phyloP scores from a whole-genome alignment of 1,140 invertebrate species.

The Cylas formicarius region DNA sequence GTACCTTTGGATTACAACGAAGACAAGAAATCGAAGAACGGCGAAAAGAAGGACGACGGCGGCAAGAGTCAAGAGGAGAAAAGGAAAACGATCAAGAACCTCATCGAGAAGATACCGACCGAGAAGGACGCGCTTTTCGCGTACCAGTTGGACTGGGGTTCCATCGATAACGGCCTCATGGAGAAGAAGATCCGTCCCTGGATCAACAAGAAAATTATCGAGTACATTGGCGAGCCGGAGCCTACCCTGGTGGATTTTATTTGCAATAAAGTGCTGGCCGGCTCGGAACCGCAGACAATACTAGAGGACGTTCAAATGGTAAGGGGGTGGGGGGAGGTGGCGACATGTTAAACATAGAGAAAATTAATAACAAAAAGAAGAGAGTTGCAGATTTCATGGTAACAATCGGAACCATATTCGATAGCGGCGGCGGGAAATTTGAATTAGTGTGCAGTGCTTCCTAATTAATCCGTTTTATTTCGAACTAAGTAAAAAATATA shows the following conservation, averaged over 20 bases:
- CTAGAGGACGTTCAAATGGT: conserved; percentile 99
- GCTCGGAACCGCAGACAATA: conserved; percentile 86
- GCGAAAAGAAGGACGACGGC: conserved; percentile 59
- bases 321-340: conserved; percentile 37
- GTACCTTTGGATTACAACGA: conserved; percentile 74
- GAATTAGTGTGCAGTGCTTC: background rate
- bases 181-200: conserved; percentile 95
- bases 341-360: too few relatives aligned
- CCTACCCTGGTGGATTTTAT: conserved; percentile 98
- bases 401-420: too few relatives aligned
- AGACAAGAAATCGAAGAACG: conserved; percentile 54
- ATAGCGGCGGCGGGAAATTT: too few relatives aligned
- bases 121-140: conserved; percentile 93
- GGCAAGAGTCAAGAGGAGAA: conserved; percentile 87
- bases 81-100: conserved; percentile 87
- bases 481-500: background rate
- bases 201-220: conserved; percentile 99
- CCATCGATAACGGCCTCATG: conserved; percentile 70
- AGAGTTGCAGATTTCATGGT: too few relatives aligned
- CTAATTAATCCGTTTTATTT: background rate
- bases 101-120: conserved; percentile 98
- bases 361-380: too few relatives aligned
- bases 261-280: conserved; percentile 92
- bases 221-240: conserved; percentile 99
- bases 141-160: conserved; percentile 86